phyloP scores from a whole-genome alignment of 2,888 invertebrate genomes.

The Parochlus steinenii region DNA sequence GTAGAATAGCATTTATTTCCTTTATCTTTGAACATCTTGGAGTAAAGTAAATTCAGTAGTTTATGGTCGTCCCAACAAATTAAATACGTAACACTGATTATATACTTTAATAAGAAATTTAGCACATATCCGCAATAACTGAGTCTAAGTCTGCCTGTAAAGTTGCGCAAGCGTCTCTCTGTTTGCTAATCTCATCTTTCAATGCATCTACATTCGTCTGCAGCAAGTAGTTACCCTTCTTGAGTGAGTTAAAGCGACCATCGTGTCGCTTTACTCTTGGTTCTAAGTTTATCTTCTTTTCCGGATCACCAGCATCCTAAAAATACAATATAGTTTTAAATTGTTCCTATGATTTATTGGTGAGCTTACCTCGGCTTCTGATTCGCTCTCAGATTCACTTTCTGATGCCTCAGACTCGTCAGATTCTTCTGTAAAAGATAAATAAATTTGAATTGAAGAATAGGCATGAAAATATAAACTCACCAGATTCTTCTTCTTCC shows the following conservation, averaged over 20 bases:
- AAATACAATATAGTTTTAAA: slow-evolving; percentile 14
- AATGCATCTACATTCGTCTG: slow-evolving; percentile 77
- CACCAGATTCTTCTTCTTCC: slow-evolving; percentile 29
- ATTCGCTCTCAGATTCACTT: slow-evolving; percentile 49
- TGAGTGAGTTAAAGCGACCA: slow-evolving; percentile 57
- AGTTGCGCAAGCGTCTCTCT: slow-evolving; percentile 58
- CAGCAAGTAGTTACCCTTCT: slow-evolving; percentile 74
- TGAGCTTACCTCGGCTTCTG: slow-evolving; percentile 43
- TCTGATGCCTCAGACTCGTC: slow-evolving; percentile 39
- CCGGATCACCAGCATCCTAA: slow-evolving; percentile 47
- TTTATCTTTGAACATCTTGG: no score
- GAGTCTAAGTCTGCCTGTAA: slow-evolving; percentile 75
- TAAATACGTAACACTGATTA: no score
- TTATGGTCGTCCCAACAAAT: no score
- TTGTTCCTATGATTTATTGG: background rate
- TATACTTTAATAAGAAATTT: slow-evolving; percentile 18
- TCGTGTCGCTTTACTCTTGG: slow-evolving; percentile 58
- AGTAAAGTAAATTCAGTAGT: no score
- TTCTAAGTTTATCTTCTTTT: slow-evolving; percentile 47
- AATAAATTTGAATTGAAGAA: background rate
- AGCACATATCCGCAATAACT: slow-evolving; percentile 70
- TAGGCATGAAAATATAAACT: no score
- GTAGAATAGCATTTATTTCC: no score
- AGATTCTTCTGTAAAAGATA: slow-evolving; percentile 25
- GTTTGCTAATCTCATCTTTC: slow-evolving; percentile 70